Percentiles rank a stretch among this genome's conserved stretches.
Conservation (phyloP, 2,888 invertebrate species). For the Dorcus hopei region DNA sequence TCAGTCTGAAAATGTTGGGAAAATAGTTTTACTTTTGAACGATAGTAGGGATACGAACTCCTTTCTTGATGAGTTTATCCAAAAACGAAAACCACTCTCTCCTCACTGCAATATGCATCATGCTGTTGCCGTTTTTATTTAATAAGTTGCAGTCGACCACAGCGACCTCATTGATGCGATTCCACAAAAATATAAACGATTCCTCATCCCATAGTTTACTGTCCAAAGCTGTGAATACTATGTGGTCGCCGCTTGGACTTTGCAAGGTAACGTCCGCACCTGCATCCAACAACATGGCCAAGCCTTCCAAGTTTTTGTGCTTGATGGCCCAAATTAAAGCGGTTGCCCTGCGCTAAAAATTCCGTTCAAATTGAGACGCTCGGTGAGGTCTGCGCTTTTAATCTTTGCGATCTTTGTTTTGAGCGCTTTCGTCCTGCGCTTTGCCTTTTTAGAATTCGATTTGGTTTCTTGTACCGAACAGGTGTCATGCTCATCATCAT, state of each 20-base stretch:
- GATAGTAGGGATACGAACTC: conserved; percentile 25
- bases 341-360: conserved; percentile 40
- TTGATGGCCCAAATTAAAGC: conserved; percentile 48
- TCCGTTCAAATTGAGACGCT: conserved; percentile 24
- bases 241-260: conserved; percentile 42
- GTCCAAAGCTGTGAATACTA: conserved; percentile 43
- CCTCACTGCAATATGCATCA: conserved; percentile 46
- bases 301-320: conserved; percentile 43
- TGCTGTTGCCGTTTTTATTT: conserved; percentile 43
- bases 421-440: conserved; percentile 34
- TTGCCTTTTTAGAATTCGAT: conserved; percentile 31
- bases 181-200: conserved; percentile 44
- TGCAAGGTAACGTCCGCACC: conserved; percentile 42
- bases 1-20: conserved; percentile 29
- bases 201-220: conserved; percentile 46
- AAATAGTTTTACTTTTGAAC: background rate
- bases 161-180: conserved; percentile 32
- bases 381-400: conserved; percentile 33
- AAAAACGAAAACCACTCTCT: conserved; percentile 45
- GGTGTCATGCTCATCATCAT: conserved; percentile 6
- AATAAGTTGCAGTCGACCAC: conserved; percentile 40
- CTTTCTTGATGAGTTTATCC: conserved; percentile 35
- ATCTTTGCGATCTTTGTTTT: conserved; percentile 38
- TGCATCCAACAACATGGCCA: conserved; percentile 41
- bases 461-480: conserved; percentile 13